Conservation (phyloP, 2,113 vertebrate genomes). For the Cryptoleucopteryx plumbea region DNA sequence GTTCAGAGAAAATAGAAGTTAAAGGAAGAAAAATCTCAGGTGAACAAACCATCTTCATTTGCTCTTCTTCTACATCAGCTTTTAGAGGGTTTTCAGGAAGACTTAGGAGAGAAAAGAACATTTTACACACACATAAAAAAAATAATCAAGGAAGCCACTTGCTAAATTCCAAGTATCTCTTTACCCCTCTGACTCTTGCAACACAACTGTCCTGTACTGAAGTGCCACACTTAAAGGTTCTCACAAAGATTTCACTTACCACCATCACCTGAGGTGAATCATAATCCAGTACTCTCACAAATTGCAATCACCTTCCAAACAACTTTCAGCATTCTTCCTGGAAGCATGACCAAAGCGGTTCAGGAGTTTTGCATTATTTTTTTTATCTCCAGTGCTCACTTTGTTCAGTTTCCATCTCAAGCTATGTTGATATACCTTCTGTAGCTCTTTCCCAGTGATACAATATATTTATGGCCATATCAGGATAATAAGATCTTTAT, state of each 20-base stretch:
- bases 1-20: not conserved
- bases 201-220: not conserved
- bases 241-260: not conserved
- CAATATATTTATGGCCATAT: not conserved
- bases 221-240: not conserved
- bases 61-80: not conserved
- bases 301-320: not conserved
- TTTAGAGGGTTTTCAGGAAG: not conserved
- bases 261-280: not conserved
- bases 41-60: not conserved
- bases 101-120: not conserved
- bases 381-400: not conserved
- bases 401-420: not conserved
- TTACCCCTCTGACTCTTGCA: not conserved
- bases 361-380: not conserved
- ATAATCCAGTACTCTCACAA: not conserved
- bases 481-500: not conserved
- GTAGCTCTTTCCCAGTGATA: not conserved
- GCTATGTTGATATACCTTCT: not conserved
- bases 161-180: not conserved
- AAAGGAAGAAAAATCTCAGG: not conserved
- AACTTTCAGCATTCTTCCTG: not conserved
- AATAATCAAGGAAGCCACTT: not conserved
- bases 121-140: not conserved
- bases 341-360: not conserved